Conservation (phyloP, 2,888 invertebrate genomes). For the Ligdia adustata region DNA sequence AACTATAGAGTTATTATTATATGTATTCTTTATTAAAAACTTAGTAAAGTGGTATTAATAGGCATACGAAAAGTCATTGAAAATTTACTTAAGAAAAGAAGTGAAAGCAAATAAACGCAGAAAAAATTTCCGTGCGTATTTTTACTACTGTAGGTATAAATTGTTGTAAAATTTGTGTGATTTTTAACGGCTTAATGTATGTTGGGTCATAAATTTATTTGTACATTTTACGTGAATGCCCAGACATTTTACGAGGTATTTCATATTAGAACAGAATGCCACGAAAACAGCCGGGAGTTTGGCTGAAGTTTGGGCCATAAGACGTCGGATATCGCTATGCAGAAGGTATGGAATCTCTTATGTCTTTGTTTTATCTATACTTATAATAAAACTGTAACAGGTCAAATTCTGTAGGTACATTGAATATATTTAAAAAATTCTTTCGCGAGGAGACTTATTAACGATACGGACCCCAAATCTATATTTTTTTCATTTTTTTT, state of each 20-base stretch:
- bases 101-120: constrained; percentile 5
- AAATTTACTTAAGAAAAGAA: constrained; percentile 4
- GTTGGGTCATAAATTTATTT: constrained; percentile 67
- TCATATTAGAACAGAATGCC: constrained; percentile 68
- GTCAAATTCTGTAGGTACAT: too few species aligned
- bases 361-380: background rate
- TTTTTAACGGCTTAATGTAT: constrained; percentile 65
- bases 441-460: too few species aligned
- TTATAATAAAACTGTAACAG: too few species aligned
- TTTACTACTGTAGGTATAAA: constrained; percentile 49
- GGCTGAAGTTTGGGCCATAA: constrained; percentile 47
- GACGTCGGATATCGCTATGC: constrained; percentile 36
- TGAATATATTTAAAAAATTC: too few species aligned
- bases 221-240: constrained; percentile 67
- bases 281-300: constrained; percentile 49
- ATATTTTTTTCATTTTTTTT: too few species aligned
- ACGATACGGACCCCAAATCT: too few species aligned
- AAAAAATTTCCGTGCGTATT: constrained; percentile 26
- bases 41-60: too few species aligned
- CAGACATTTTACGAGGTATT: constrained; percentile 76
- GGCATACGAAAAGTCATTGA: too few species aligned
- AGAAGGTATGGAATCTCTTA: constrained; percentile 14
- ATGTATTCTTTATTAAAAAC: too few species aligned
- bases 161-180: constrained; percentile 59
- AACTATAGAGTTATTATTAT: too few species aligned